Evolutionary conservation across 2,888 invertebrate species (phyloP), one percentile per base, ranked within the genome.

Genomic region (Drosophila pseudotalamancana): DNA sequence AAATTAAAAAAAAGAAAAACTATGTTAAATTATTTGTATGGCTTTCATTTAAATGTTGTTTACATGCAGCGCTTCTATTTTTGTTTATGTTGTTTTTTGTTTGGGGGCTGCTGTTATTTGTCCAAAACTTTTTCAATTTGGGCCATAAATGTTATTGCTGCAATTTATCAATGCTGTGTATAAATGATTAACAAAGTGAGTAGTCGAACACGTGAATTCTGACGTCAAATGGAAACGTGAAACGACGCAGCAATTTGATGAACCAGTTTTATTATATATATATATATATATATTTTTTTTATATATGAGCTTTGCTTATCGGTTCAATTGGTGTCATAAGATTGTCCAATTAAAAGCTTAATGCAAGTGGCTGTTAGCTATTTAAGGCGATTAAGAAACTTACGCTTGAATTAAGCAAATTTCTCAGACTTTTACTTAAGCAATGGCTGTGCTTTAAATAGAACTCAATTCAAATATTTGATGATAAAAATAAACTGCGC

Each of bases 211-310:
- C 67, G 72, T 57, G 67, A 18, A 19, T 8, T 14, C 16, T 64
- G 56, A 65, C 53, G 64, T 75, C 59, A 70, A 75, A 55, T 55
- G 23, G 71, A 60, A 72, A 64, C 59, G 76, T 76, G 65, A 71
- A 49, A 27, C 45, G 45, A 23, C 8, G 1, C 43, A 27, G 59
- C 31, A 43, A 64, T 55, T 71, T 59, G 11, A 34, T 55, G 35
- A 72, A 65, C 65, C 72, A 59, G 72, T 72, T 72, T 71, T 35
- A 46, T 39, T 53, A 19, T 43, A 37, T 19, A 23, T 32, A 32
- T 46, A n/a, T n/a, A n/a, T n/a, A n/a, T n/a, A n/a, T 29, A n/a
- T 29, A 29, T 29, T 4, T 27, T 5, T 31, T 4, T 14, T n/a
- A n/a, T 14, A 16, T 60, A 29, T 31, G 34, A 34, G 8, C 18